These are phyloP conservation scores for Struthio camelus DNA, from an alignment of 2,113 vertebrate species.

Conservation along the genomic window DNA sequence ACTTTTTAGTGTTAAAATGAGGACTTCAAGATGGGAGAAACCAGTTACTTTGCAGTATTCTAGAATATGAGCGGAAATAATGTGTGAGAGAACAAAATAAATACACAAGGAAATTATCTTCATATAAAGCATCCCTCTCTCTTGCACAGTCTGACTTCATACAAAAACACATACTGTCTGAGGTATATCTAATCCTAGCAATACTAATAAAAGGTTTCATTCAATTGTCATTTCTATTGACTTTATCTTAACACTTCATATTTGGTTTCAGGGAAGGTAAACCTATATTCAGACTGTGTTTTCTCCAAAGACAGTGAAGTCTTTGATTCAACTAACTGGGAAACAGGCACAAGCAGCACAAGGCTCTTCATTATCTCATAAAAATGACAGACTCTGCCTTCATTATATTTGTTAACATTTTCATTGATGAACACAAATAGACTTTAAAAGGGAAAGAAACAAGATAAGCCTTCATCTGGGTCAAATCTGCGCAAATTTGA, in stretches of 20 bases:
- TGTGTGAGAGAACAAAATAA: neutral
- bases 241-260: neutral
- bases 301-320: neutral
- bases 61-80: neutral
- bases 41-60: neutral
- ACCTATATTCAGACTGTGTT: neutral
- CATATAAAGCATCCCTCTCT: neutral
- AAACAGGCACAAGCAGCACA: neutral
- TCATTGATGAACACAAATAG: neutral
- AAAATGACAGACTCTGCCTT: neutral
- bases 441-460: neutral
- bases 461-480: neutral
- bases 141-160: neutral
- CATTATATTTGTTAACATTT: neutral
- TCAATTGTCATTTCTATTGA: neutral
- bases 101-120: neutral
- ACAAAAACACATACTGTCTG: neutral
- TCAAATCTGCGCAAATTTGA: neutral
- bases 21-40: neutral
- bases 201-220: neutral
- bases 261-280: neutral
- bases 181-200: neutral
- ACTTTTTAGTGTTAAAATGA: neutral
- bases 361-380: neutral
- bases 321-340: neutral